Evolutionary conservation across 2,113 vertebrate genomes (phyloP).

Genomic region (Phalacrocorax pelagicus): DNA sequence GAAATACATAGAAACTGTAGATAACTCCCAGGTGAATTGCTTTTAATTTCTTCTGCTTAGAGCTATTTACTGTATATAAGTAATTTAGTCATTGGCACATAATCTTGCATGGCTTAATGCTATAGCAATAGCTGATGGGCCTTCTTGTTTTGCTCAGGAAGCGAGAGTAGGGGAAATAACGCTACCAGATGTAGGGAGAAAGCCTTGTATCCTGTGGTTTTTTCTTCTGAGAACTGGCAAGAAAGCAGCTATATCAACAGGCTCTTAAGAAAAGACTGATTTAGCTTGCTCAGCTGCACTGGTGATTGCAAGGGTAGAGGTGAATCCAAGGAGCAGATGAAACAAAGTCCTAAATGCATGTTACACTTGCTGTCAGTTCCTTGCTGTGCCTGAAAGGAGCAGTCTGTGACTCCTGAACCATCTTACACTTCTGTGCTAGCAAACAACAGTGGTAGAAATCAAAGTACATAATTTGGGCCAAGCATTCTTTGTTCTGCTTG

Average conservation of each 20-base stretch:
- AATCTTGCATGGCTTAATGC: background rate
- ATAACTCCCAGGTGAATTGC: background rate
- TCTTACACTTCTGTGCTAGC: background rate
- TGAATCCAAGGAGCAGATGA: background rate
- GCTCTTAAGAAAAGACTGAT: background rate
- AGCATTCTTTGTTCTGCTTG: background rate
- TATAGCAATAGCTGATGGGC: background rate
- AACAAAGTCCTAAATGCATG: background rate
- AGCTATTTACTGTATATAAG: background rate
- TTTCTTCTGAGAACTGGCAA: background rate
- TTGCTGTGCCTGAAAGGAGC: background rate
- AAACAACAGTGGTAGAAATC: background rate
- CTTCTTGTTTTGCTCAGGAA: background rate
- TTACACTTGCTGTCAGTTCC: background rate
- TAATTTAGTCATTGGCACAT: background rate
- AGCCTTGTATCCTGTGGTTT: background rate
- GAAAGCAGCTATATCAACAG: background rate
- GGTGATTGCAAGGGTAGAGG: background rate
- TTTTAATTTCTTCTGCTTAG: background rate
- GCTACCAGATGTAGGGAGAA: background rate
- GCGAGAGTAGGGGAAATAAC: background rate
- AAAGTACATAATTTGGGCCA: background rate
- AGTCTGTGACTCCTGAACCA: background rate
- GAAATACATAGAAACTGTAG: background rate
- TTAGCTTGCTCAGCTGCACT: background rate